Conservation (phyloP, 2,797 vertebrate genomes). For the Falco novaeseelandiae region DNA sequence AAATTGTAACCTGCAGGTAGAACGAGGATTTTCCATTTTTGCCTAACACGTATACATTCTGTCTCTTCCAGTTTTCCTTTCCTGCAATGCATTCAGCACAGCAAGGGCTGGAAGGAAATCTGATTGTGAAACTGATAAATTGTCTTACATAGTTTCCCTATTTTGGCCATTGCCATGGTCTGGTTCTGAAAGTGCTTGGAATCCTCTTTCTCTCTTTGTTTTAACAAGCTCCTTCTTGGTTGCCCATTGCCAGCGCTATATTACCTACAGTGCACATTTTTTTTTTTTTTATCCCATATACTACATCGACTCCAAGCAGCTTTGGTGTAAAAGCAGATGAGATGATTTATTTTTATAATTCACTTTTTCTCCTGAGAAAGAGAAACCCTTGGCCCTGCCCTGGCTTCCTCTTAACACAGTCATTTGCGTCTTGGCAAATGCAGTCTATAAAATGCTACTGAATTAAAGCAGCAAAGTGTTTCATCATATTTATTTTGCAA, state of each 20-base stretch:
- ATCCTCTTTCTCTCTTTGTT: conserved; percentile 67
- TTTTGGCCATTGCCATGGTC: conserved; percentile 70
- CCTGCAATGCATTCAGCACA: conserved; percentile 49
- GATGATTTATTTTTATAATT: conserved; percentile 45
- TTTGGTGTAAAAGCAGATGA: conserved; percentile 6
- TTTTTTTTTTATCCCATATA: not conserved
- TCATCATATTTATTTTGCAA: not conserved
- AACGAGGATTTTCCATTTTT: conserved; percentile 56
- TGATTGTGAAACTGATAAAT: conserved; percentile 74
- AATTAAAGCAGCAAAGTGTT: not conserved
- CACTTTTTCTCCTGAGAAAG: not conserved
- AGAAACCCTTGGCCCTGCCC: conserved; percentile 13
- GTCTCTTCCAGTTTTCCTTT: conserved; percentile 49
- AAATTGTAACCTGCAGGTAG: conserved; percentile 48
- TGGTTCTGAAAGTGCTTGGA: conserved; percentile 66
- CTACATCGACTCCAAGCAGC: not conserved
- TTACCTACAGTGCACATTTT: not conserved
- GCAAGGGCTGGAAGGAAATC: conserved; percentile 65
- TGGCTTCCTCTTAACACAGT: not conserved
- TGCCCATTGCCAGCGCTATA: not conserved
- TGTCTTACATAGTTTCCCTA: conserved; percentile 73
- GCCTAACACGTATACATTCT: conserved; percentile 19
- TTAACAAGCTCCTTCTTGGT: conserved; percentile 34
- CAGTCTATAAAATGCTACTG: not conserved
- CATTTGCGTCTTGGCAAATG: conserved; percentile 14